Conservation (phyloP, 2,888 invertebrate species). For the Meteorus cinctellus region DNA sequence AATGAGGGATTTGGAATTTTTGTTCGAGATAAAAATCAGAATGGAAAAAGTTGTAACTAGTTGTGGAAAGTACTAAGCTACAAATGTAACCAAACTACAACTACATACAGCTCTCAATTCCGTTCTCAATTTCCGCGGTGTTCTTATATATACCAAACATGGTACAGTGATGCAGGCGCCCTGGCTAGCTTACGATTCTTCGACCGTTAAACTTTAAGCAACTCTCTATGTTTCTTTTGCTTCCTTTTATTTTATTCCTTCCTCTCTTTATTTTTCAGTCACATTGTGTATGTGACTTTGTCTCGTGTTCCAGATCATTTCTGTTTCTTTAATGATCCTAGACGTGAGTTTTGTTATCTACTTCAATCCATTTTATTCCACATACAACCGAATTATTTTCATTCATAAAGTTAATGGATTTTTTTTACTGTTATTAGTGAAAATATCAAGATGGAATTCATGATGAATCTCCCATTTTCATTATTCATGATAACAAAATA, state of each 20-base stretch:
- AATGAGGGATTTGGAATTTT: slow-evolving; percentile 41
- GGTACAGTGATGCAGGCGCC: slow-evolving; percentile 18
- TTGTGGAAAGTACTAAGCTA: slow-evolving; percentile 51
- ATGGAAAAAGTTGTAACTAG: slow-evolving; percentile 64
- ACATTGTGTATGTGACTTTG: background rate
- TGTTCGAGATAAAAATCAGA: slow-evolving; percentile 25
- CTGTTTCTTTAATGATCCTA: slow-evolving; percentile 7
- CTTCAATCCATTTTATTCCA: background rate
- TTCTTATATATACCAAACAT: slow-evolving; percentile 13
- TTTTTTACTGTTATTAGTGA: too few species aligned
- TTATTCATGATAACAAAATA: too few species aligned
- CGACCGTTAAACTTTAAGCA: slow-evolving; percentile 15
- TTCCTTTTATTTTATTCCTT: background rate
- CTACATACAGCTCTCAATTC: slow-evolving; percentile 30
- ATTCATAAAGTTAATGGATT: too few species aligned
- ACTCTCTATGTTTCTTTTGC: background rate
- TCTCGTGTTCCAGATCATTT: background rate
- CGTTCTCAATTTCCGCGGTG: slow-evolving; percentile 31
- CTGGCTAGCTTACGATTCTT: slow-evolving; percentile 11
- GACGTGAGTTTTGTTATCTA: background rate
- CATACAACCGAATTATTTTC: too few species aligned
- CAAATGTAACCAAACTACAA: slow-evolving; percentile 50
- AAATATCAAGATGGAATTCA: too few species aligned
- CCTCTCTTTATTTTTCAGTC: background rate
- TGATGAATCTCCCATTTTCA: too few species aligned